phyloP scores from a whole-genome alignment of 2,888 invertebrate genomes.

The Nomada lathburiana region DNA sequence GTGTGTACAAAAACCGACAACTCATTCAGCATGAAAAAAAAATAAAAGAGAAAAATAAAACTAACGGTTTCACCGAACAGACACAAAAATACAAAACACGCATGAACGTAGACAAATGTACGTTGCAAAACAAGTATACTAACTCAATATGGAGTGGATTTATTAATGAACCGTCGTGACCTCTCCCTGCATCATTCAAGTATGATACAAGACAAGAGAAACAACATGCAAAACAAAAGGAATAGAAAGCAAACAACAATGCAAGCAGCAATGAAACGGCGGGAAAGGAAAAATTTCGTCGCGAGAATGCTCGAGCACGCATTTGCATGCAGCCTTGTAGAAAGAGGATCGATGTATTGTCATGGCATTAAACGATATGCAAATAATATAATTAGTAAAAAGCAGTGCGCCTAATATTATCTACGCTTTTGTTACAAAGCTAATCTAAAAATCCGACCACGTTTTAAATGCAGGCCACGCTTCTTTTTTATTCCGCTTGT shows the following conservation, averaged over 20 bases:
- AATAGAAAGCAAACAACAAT: slow-evolving; percentile 59
- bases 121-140: slow-evolving; percentile 78
- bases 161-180: slow-evolving; percentile 57
- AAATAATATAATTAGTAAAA: slow-evolving; percentile 75
- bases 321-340: slow-evolving; percentile 64
- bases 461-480: slow-evolving; percentile 70
- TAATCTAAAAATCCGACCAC: slow-evolving; percentile 58
- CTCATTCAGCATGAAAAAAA: slow-evolving; percentile 55
- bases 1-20: slow-evolving; percentile 54
- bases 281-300: slow-evolving; percentile 10
- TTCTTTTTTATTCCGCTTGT: neutral
- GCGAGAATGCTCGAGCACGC: slow-evolving; percentile 14
- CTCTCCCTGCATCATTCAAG: slow-evolving; percentile 41
- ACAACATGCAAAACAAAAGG: slow-evolving; percentile 61
- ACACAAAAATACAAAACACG: slow-evolving; percentile 46
- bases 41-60: slow-evolving; percentile 27
- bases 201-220: slow-evolving; percentile 43
- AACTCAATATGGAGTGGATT: slow-evolving; percentile 78
- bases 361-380: slow-evolving; percentile 67
- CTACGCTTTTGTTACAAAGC: slow-evolving; percentile 48
- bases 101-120: slow-evolving; percentile 69
- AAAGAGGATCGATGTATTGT: slow-evolving; percentile 45
- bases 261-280: slow-evolving; percentile 73
- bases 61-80: neutral
- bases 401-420: slow-evolving; percentile 75